These are phyloP conservation scores for Loxodonta africana DNA, from an alignment of 2,113 vertebrate genomes.

Conservation along the genomic window DNA sequence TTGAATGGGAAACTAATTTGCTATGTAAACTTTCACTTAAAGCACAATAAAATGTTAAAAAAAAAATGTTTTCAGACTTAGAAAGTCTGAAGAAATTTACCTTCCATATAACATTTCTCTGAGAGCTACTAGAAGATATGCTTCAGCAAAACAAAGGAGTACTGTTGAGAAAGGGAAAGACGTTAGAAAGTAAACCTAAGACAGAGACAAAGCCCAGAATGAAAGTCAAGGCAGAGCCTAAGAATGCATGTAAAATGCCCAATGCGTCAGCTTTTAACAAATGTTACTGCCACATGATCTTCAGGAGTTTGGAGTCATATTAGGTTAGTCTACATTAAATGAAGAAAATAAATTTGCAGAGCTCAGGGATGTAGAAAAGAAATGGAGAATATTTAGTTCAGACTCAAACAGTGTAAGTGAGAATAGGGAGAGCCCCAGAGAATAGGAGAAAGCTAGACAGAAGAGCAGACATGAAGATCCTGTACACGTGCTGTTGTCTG, in stretches of 20 bases:
- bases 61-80: background rate
- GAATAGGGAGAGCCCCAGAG: background rate
- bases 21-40: too few relatives aligned
- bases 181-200: background rate
- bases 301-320: background rate
- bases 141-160: background rate
- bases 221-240: background rate
- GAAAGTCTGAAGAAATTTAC: background rate
- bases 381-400: background rate
- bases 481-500: background rate
- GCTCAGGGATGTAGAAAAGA: background rate
- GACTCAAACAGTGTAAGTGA: background rate
- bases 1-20: too few relatives aligned
- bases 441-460: background rate
- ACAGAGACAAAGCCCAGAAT: background rate
- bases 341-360: background rate
- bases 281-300: too few relatives aligned
- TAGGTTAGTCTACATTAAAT: background rate
- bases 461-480: too few relatives aligned
- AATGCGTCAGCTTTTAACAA: background rate
- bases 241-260: background rate
- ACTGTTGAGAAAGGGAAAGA: background rate
- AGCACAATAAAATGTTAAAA: too few relatives aligned
- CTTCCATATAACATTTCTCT: background rate
- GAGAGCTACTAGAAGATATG: background rate